Evolutionary conservation across 92 coral and sea anemone species (phyloP), one percentile per base, ranked within the genome.

Genomic region (Chrysogorgia sp.): DNA sequence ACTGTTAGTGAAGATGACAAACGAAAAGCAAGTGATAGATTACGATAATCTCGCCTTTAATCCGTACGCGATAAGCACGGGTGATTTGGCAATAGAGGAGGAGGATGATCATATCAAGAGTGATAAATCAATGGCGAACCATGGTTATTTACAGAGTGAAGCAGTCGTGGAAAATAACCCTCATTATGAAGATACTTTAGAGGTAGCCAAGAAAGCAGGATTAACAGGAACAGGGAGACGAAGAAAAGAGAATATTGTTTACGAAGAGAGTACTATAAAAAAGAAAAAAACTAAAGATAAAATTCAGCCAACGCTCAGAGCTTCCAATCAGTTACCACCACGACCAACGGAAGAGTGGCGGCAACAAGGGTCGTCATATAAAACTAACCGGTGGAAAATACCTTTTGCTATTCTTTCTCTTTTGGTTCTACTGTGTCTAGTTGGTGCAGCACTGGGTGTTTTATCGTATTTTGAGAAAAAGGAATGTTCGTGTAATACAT

Each of bases 31-130:
- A 2, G n/a, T 7, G n/a, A 15, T 2, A 47, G 79, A 72, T 20
- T 55, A 72, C 52, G 49, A 26, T 9, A 72, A 72, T 72, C 65
- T 72, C 10, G 79, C 79, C 14, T 52, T 72, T 37, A 72, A 72
- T 34, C 79, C 79, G 50, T 72, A 72, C 65, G 79, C 79, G 9
- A 72, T 53, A 1, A 72, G 79, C 34, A 72, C 79, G 17, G 79
- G 55, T 24, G 79, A 72, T 24, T 72, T 72, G 53, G 33, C 64
- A 49, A 43, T 58, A 12, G 64, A 58, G 23, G 64, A 58, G 21
- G 3, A 12, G 22, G 48, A 64, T 13, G 17, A 28, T 9, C 12
- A 22, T 22, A 7, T 25, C 33, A 64, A 64, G 48, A 3, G 21
- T 1, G 79, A 59, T 22, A 21, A 35, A 12, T 7, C 79, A n/a